Percentiles rank a stretch among this genome's conserved stretches.
Evolutionary conservation across 2,888 invertebrate genomes (phyloP).

Genomic region (Machimus rusticus): DNA sequence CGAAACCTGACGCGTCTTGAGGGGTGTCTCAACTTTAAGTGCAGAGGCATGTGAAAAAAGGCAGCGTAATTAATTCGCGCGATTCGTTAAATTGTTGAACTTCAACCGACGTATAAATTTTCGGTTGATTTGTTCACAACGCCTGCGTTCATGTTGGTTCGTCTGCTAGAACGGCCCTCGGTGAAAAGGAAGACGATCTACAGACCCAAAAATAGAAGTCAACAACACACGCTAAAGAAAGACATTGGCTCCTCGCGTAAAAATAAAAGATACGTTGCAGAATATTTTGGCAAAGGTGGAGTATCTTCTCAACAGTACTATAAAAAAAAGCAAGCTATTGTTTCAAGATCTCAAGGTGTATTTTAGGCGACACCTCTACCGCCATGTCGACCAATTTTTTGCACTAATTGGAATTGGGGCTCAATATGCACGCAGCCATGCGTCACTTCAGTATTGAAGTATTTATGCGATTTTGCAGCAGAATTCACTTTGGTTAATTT

Average conservation of each 20-base stretch:
- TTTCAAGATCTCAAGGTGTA: constrained; percentile 31
- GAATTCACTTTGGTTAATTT: not conserved
- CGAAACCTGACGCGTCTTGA: not conserved
- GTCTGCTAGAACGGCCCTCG: not conserved
- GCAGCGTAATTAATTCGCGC: not conserved
- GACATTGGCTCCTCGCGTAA: constrained; percentile 18
- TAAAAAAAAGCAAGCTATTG: constrained; percentile 15
- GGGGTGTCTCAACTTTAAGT: not conserved
- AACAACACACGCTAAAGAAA: not conserved
- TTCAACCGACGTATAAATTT: not conserved
- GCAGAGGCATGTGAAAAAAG: not conserved
- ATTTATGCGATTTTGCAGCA: not conserved
- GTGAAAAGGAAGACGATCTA: constrained; percentile 14
- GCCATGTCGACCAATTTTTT: not conserved
- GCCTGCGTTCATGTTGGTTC: not conserved
- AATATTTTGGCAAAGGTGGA: constrained; percentile 21
- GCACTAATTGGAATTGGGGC: not conserved
- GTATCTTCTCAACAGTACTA: not conserved
- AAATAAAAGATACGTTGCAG: constrained; percentile 28
- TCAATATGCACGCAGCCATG: not conserved
- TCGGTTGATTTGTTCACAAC: not conserved
- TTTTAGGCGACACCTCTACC: not conserved
- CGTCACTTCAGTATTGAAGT: not conserved
- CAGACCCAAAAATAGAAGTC: constrained; percentile 4
- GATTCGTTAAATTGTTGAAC: constrained; percentile 6